Evolutionary conservation across 2,797 vertebrate genomes (phyloP), one percentile per base, ranked within the genome.

Genomic region (Molothrus aeneus): DNA sequence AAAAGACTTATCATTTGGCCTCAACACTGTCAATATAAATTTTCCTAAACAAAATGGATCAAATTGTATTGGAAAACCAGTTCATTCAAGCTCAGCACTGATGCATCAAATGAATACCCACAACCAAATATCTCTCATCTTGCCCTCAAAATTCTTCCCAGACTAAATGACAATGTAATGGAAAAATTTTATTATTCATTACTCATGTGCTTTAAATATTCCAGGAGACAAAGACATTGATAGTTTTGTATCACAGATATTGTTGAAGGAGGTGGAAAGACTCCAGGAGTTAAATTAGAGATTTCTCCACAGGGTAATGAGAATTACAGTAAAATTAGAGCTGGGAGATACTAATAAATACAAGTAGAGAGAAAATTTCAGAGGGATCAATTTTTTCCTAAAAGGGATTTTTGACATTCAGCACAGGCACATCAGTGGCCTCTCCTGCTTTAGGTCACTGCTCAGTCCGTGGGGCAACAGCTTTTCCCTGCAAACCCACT

Each of bases 401-500:
- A 86, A 72, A 84, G 26, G 8, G 32, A 64, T 53, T 53, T 85
- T 50, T 36, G 24, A n/a, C 61, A 72, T 13, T 21, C 50, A 85
- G n/a, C 42, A 77, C 1, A 0, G 72, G 34, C 53, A 73, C 45
- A 32, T 56, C 56, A 60, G 53, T 1, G 0, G 57, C 83, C 57
- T 94, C 34, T 92, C 70, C 50, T 38, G 11, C 65, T 86, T 73
- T 61, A 77, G 85, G 86, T 92, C 82, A 80, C 38, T 89, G 66
- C 65, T 88, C 69, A 94, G 40, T 43, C 86, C 81, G 64, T 19
- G 28, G 59, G 70, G 60, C 72, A 90, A 60, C 28, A 83, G 82
- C 69, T 96, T 96, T 96, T 86, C 81, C 80, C 80, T 96, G 65
- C 66, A 92, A 78, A 85, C 13, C 72, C 78, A 69, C 84, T 91